These are phyloP conservation scores for Lypha dubia DNA, from an alignment of 2,888 invertebrate genomes.

Conservation along the genomic window DNA sequence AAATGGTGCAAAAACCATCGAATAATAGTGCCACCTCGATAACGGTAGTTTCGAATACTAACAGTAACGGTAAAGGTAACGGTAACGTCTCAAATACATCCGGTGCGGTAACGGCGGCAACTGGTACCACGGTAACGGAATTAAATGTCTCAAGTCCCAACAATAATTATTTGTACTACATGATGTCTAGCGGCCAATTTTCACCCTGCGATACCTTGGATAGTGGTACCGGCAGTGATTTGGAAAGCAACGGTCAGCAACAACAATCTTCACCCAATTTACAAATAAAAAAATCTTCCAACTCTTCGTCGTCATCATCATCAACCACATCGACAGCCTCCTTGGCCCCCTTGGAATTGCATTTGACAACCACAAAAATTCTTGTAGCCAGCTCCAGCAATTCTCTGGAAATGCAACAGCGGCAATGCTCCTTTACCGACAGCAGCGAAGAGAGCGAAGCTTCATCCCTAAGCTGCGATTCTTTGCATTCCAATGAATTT, in stretches of 20 bases:
- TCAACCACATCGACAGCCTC: constrained; percentile 22
- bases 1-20: constrained; percentile 74
- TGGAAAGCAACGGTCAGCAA: constrained; percentile 84
- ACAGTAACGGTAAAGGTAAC: constrained; percentile 22
- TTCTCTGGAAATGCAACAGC: constrained; percentile 77
- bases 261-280: constrained; percentile 84
- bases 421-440: constrained; percentile 84
- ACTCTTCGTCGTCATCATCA: constrained; percentile 34
- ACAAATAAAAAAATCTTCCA: constrained; percentile 36
- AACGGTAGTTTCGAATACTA: constrained; percentile 45
- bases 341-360: constrained; percentile 81
- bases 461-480: constrained; percentile 92
- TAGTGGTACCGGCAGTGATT: constrained; percentile 93
- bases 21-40: constrained; percentile 60
- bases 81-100: constrained; percentile 35
- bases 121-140: constrained; percentile 76
- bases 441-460: constrained; percentile 88
- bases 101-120: constrained; percentile 25
- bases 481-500: constrained; percentile 89
- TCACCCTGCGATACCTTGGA: constrained; percentile 92
- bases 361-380: constrained; percentile 80
- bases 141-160: constrained; percentile 78
- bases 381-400: constrained; percentile 72
- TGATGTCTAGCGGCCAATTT: constrained; percentile 92
- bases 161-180: constrained; percentile 81